A percentile compares a stretch with the other conserved stretches of the same genome.
phyloP scores from a whole-genome alignment of 2,797 vertebrate species.

The Centroberyx gerrardi region DNA sequence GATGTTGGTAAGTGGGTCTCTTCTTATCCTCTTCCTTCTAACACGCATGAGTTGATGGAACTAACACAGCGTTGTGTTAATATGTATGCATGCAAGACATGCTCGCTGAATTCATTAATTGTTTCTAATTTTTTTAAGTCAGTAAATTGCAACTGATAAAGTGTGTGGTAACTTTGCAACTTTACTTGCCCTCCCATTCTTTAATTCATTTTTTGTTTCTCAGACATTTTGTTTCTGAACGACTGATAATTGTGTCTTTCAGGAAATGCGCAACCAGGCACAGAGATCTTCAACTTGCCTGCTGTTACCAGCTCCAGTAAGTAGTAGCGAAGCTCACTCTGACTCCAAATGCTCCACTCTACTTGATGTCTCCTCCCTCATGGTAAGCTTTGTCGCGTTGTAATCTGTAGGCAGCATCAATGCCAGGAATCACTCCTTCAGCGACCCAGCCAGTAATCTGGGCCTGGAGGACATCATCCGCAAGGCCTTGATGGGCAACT shows the following conservation, averaged over 20 bases:
- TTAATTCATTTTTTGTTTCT: background rate
- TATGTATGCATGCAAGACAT: conserved; percentile 15
- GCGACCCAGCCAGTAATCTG: conserved; percentile 97
- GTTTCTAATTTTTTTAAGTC: conserved; percentile 9
- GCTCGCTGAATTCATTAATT: background rate
- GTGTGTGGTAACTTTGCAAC: conserved; percentile 10
- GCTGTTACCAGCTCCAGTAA: conserved; percentile 97
- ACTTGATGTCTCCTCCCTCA: conserved; percentile 23
- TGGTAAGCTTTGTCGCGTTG: conserved; percentile 40
- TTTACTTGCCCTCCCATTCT: background rate
- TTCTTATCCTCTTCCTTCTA: conserved; percentile 37
- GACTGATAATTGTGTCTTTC: conserved; percentile 61
- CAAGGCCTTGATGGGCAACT: conserved; percentile 97
- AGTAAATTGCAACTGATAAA: background rate
- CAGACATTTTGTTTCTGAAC: conserved; percentile 20
- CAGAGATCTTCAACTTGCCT: conserved; percentile 99
- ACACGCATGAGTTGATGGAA: conserved; percentile 23
- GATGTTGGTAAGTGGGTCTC: conserved; percentile 95
- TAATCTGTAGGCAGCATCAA: conserved; percentile 90
- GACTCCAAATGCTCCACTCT: background rate
- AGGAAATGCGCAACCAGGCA: conserved; percentile 98
- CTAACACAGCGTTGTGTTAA: background rate
- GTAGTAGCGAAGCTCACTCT: conserved; percentile 44
- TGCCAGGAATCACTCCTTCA: conserved; percentile 94
- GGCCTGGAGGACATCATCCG: conserved; percentile 99